Evolutionary conservation across 2,888 invertebrate genomes (phyloP), one percentile per base, ranked within the genome.

Genomic region (Brachyptera putata): DNA sequence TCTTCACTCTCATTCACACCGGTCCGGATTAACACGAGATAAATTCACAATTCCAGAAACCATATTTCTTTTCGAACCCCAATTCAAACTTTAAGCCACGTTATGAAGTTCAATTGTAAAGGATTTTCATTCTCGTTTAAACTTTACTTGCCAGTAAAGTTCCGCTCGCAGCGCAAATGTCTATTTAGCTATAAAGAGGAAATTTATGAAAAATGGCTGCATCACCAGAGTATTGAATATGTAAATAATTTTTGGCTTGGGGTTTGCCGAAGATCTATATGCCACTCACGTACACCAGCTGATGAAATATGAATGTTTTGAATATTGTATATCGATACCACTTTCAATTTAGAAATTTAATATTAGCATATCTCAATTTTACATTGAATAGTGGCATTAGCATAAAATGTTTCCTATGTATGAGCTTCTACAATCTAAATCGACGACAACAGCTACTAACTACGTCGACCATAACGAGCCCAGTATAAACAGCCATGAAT

Each of bases 251-350:
- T 53, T 21, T 34, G 53, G 34, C 53, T 18, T 34, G 3, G 53
- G n/a, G 34, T 22, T 53, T 46, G 18, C 46, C 24, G 36, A 4
- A 14, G 53, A 53, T 36, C 22, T 34, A 18, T 34, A 53, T 34
- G 36, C 37, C 18, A n/a, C 53, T 36, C 53, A 53, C 53, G 53
- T 53, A 50, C 36, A 14, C 50, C 18, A 14, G 22, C 53, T 53
- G 53, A 53, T 53, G 53, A 53, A 53, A 53, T 53, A 53, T 53
- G 53, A 53, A 53, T 21, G 36, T 53, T 50, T 53, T 53, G 53
- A 50, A 53, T 53, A 53, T 53, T 53, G 53, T 53, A 36, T 53
- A 36, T 53, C 53, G 53, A 53, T 53, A 53, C 53, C 34, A 36
- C 34, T 53, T 34, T 34, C 53, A 53, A 53, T 53, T 36, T 36